Conservation (phyloP, 2,113 vertebrate species). For the Melanostigma gelatinosum region DNA sequence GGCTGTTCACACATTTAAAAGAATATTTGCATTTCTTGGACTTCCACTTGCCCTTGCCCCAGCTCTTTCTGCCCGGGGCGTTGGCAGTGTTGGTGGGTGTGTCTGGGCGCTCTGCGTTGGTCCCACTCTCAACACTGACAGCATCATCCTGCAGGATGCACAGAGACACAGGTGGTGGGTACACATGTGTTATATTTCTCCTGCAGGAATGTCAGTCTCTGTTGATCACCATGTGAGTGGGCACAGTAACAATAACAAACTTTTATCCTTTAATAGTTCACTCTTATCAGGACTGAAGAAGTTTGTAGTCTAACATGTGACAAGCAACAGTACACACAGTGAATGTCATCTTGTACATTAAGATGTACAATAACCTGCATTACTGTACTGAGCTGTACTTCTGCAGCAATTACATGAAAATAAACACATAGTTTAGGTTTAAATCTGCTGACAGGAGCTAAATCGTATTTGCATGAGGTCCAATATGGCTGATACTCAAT, state of each 20-base stretch:
- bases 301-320: not conserved
- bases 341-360: not conserved
- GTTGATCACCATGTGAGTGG: not conserved
- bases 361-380: not conserved
- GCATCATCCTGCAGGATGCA: constrained; percentile 90
- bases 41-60: constrained; percentile 99
- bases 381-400: not conserved
- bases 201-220: not conserved
- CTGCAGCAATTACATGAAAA: not conserved
- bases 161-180: rapidly evolving
- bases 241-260: not conserved
- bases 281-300: not conserved
- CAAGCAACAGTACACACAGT: not conserved
- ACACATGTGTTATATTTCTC: not conserved
- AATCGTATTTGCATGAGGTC: not conserved
- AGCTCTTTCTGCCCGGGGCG: constrained; percentile 96
- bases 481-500: not conserved
- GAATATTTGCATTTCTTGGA: constrained; percentile 99
- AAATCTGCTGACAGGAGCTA: not conserved
- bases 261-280: not conserved
- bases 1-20: constrained; percentile 98
- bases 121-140: constrained; percentile 94
- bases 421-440: too few relatives aligned
- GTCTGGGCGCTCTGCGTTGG: constrained; percentile 93
- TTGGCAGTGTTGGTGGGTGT: constrained; percentile 98